Percentiles rank a stretch among this genome's conserved stretches.
Conservation (phyloP, 2,797 vertebrate genomes). For the Calcarius lapponicus region DNA sequence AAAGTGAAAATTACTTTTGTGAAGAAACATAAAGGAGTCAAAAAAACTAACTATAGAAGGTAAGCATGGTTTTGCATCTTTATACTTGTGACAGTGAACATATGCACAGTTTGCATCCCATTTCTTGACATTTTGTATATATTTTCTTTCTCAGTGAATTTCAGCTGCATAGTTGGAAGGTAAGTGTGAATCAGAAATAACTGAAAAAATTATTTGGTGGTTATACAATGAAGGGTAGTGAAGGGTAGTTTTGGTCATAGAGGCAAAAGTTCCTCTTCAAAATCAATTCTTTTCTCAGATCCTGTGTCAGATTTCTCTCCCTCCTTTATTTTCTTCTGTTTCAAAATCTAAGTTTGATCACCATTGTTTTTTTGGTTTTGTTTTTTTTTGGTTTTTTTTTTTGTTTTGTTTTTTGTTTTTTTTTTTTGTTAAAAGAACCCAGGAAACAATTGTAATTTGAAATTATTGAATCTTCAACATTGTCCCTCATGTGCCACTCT, state of each 20-base stretch:
- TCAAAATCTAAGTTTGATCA: not conserved
- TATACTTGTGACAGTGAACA: not conserved
- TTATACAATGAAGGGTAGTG: not conserved
- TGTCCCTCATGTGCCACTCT: not conserved
- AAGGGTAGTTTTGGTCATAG: not conserved
- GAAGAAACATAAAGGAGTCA: not conserved
- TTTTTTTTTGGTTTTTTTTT: not conserved
- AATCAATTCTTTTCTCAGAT: not conserved
- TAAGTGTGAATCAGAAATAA: not conserved
- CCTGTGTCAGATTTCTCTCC: not conserved
- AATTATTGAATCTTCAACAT: not conserved
- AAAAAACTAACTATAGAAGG: not conserved
- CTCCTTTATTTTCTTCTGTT: not conserved
- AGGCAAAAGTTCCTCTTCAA: not conserved
- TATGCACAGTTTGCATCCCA: not conserved
- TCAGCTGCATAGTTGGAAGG: not conserved
- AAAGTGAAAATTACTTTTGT: not conserved
- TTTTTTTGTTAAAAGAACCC: not conserved
- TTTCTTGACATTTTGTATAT: not conserved
- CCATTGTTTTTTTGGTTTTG: not conserved
- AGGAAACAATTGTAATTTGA: not conserved
- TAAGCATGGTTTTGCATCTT: not conserved
- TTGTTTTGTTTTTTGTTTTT: not conserved
- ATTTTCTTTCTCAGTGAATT: not conserved
- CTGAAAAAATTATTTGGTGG: not conserved